A percentile compares a stretch with the other conserved stretches of the same genome.
Evolutionary conservation across 2,113 vertebrate species (phyloP).

Genomic region (Etia nguti): DNA sequence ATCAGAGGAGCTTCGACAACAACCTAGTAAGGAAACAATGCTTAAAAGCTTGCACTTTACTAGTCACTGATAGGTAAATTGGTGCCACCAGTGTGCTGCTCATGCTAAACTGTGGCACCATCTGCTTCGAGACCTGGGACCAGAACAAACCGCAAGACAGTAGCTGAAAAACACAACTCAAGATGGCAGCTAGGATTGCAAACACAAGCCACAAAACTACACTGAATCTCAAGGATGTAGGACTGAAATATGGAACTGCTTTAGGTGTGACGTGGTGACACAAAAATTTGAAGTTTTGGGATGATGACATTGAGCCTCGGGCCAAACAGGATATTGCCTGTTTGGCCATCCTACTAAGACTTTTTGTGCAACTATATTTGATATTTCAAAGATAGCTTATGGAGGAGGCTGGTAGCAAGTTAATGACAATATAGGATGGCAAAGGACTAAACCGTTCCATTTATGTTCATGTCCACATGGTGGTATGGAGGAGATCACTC

Average conservation of each 20-base stretch:
- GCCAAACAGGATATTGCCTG: constrained; percentile 34
- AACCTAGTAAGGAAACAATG: background rate
- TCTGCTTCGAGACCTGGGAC: constrained; percentile 55
- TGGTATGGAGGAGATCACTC: constrained; percentile 59
- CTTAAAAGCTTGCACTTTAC: constrained; percentile 6
- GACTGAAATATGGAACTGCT: constrained; percentile 33
- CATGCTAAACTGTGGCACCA: constrained; percentile 64
- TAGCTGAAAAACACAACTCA: constrained; percentile 43
- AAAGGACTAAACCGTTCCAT: constrained; percentile 46
- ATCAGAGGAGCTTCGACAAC: constrained; percentile 16
- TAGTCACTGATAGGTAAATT: constrained; percentile 36
- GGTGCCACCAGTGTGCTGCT: constrained; percentile 30
- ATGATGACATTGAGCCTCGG: constrained; percentile 1
- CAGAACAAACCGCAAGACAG: constrained; percentile 47
- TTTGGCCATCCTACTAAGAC: constrained; percentile 32
- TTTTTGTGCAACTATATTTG: constrained; percentile 27
- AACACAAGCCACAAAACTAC: constrained; percentile 36
- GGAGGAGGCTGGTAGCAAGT: constrained; percentile 39
- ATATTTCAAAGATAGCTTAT: constrained; percentile 52
- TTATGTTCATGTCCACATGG: constrained; percentile 63
- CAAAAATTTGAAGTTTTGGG: constrained; percentile 30
- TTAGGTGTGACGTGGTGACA: constrained; percentile 51
- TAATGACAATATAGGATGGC: constrained; percentile 52
- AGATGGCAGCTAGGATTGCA: constrained; percentile 39
- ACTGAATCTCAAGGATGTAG: constrained; percentile 6